These are phyloP conservation scores for Darevskia nairensis DNA, from an alignment of 2,797 vertebrate species.

Conservation along the genomic window DNA sequence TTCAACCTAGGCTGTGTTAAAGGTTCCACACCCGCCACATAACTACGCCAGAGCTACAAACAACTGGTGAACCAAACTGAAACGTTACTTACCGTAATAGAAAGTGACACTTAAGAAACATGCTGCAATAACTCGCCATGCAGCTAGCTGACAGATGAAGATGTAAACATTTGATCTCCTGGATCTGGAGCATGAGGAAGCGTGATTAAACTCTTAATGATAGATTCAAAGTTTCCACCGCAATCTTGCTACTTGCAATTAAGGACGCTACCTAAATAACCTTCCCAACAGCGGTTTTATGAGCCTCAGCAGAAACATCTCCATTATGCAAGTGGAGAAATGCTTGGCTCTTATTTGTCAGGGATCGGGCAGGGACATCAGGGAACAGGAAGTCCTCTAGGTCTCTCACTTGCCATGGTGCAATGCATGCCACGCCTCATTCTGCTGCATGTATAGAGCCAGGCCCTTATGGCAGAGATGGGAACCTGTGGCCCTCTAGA, in stretches of 20 bases:
- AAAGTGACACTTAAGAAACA: not conserved
- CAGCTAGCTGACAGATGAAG: not conserved
- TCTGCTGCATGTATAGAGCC: not conserved
- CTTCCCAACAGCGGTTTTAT: not conserved
- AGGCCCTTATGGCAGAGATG: accelerated
- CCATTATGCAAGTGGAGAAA: too few species aligned
- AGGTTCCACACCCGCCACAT: not conserved
- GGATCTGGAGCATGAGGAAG: not conserved
- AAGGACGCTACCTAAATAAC: not conserved
- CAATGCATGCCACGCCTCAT: too few species aligned
- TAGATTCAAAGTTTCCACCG: not conserved
- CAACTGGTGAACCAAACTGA: not conserved
- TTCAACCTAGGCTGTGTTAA: not conserved
- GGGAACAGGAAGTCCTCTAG: too few species aligned
- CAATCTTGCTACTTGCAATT: not conserved
- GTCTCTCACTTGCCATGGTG: not conserved
- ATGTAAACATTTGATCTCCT: constrained; percentile 7
- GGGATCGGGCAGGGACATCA: too few species aligned
- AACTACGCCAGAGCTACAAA: not conserved
- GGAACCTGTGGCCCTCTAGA: too few species aligned
- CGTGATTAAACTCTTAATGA: not conserved
- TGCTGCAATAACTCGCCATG: not conserved
- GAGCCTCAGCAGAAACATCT: too few species aligned
- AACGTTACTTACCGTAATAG: not conserved
- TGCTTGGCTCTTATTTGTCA: too few species aligned